These are phyloP conservation scores for Hemiscyllium ocellatum DNA, from an alignment of 2,113 vertebrate genomes.

Conservation along the genomic window DNA sequence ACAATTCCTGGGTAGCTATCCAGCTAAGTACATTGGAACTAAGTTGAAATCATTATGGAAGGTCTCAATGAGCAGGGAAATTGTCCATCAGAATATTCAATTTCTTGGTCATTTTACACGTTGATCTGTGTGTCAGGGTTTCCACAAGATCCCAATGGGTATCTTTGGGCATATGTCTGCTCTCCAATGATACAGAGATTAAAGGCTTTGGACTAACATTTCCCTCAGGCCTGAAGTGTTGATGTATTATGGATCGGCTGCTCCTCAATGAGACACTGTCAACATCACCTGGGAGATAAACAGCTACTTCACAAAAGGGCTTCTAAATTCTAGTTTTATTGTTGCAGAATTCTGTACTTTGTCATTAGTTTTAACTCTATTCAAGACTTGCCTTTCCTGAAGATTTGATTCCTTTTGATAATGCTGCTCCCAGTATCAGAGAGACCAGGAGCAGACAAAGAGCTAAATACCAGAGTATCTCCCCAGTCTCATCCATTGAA, in stretches of 20 bases:
- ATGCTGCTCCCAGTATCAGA: constrained; percentile 63
- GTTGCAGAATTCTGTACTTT: background rate
- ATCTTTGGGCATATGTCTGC: no score
- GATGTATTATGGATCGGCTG: background rate
- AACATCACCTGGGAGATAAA: background rate
- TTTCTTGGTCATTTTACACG: no score
- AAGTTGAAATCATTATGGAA: no score
- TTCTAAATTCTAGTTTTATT: background rate
- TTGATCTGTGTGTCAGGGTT: no score
- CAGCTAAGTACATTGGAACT: no score
- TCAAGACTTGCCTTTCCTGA: constrained; percentile 78
- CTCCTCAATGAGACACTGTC: background rate
- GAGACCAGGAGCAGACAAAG: constrained; percentile 82
- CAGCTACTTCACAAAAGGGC: background rate
- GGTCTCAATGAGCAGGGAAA: no score
- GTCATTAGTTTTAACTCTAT: background rate
- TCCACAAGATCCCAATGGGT: no score
- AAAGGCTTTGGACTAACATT: no score
- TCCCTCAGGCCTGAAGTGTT: background rate
- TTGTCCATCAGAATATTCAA: no score
- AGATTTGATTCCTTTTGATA: constrained; percentile 89
- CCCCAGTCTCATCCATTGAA: constrained; percentile 50
- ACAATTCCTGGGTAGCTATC: no score
- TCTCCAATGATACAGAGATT: no score
- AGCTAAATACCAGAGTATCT: constrained; percentile 85